phyloP scores from a whole-genome alignment of 2,113 vertebrate species.

The Tragelaphus scriptus region DNA sequence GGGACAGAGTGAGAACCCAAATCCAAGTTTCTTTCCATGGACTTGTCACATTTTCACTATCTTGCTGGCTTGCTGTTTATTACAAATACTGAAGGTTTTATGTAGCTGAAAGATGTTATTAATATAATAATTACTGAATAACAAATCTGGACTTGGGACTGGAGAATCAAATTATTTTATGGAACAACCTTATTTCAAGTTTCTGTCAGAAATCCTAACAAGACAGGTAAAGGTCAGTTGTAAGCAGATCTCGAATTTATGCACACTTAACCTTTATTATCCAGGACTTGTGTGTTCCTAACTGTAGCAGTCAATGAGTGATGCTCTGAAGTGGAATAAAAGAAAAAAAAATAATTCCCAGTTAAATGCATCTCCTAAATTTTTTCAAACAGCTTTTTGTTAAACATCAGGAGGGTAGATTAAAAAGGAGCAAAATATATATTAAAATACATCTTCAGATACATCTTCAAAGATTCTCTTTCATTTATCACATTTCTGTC shows the following conservation, averaged over 20 bases:
- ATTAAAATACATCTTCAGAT: not conserved
- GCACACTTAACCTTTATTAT: constrained; percentile 66
- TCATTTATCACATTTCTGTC: not conserved
- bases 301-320: not conserved
- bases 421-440: not conserved
- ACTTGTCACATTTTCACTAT: not conserved
- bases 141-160: constrained; percentile 7
- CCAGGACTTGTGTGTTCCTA: not conserved
- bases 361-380: not conserved
- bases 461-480: not conserved
- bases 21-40: not conserved
- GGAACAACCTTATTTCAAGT: constrained; percentile 56
- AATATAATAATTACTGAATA: not conserved
- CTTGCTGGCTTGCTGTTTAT: not conserved
- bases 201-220: constrained; percentile 55
- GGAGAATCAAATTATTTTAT: constrained; percentile 35
- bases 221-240: constrained; percentile 61
- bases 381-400: not conserved
- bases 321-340: constrained; percentile 31
- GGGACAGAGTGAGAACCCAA: not conserved
- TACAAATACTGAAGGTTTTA: not conserved
- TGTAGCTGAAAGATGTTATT: not conserved
- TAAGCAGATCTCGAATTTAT: constrained; percentile 53
- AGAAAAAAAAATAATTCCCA: not conserved
- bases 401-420: not conserved